These are phyloP conservation scores for Podargus strigoides DNA, from an alignment of 2,797 vertebrate genomes.

Conservation along the genomic window DNA sequence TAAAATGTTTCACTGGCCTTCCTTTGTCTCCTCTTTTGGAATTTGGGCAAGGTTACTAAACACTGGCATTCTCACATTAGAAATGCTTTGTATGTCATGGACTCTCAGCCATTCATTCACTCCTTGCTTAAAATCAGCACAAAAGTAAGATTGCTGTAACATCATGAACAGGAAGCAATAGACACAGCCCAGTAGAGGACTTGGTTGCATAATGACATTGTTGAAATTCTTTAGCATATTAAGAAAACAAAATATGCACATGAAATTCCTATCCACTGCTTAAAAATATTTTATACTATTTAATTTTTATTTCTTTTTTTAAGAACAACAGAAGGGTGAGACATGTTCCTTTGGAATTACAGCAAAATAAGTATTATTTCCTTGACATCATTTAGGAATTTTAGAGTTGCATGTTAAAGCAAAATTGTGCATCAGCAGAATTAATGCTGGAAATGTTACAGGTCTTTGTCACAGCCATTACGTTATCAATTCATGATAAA, in stretches of 20 bases:
- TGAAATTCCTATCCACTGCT: neutral
- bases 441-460: neutral
- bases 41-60: neutral
- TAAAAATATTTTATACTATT: neutral
- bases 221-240: neutral
- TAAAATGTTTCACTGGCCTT: neutral
- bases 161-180: neutral
- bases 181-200: neutral
- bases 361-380: neutral
- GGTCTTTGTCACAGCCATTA: neutral
- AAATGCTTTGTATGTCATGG: neutral
- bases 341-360: neutral
- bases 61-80: neutral
- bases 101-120: neutral
- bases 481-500: neutral
- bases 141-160: neutral
- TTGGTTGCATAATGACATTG: neutral
- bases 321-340: accelerated
- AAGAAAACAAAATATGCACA: neutral
- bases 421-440: slow-evolving; percentile 12
- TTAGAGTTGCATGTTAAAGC: neutral
- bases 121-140: neutral
- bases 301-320: neutral
- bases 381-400: neutral
- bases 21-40: neutral